phyloP scores from a whole-genome alignment of 2,113 vertebrate species.

The Lynx canadensis region DNA sequence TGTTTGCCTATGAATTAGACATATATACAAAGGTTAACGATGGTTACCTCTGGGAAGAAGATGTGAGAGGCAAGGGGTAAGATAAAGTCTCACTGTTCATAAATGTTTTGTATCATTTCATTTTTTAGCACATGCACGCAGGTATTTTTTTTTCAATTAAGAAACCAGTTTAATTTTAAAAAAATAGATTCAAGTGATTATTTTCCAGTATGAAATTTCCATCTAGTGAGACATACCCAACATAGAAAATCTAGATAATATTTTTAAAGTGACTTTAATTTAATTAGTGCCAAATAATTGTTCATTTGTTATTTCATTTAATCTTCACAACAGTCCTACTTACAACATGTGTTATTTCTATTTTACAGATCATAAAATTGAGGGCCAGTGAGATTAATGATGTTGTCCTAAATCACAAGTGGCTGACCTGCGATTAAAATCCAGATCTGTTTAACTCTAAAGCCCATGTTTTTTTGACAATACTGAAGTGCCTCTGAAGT shows the following conservation, averaged over 20 bases:
- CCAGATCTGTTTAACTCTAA: neutral
- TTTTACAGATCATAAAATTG: neutral
- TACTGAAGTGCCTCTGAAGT: neutral
- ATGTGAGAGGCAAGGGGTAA: neutral
- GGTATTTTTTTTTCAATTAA: neutral
- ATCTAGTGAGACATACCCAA: neutral
- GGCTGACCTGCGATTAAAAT: conserved; percentile 1
- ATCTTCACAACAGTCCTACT: neutral
- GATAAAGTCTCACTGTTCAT: neutral
- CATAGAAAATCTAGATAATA: neutral
- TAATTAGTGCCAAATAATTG: neutral
- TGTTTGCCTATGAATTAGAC: neutral
- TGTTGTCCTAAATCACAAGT: neutral
- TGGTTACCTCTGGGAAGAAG: neutral
- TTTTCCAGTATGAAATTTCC: neutral
- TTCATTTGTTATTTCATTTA: conserved; percentile 29
- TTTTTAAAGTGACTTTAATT: neutral
- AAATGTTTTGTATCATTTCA: neutral
- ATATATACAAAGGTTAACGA: neutral
- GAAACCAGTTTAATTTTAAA: neutral
- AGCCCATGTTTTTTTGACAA: neutral
- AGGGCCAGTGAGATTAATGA: neutral
- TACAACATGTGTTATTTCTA: neutral
- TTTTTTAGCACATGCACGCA: neutral
- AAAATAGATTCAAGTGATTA: neutral